Conservation (phyloP, 2,113 vertebrate species). For the Eudyptes chrysolophus region DNA sequence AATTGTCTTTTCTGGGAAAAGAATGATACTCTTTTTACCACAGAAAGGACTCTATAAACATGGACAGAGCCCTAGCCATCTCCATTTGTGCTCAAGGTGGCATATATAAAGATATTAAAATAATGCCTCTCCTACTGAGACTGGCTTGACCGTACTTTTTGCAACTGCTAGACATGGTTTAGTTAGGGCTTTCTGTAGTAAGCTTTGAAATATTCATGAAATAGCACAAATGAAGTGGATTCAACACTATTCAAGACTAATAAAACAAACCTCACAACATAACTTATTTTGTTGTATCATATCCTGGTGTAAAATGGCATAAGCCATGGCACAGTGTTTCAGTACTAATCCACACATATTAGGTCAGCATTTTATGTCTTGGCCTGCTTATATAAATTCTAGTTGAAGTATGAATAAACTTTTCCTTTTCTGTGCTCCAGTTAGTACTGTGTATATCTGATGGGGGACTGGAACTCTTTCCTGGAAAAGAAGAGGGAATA, state of each 20-base stretch:
- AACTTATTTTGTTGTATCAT: not conserved
- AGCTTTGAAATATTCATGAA: not conserved
- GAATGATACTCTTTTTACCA: not conserved
- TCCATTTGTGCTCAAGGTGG: not conserved
- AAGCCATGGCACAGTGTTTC: not conserved
- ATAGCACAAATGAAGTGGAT: not conserved
- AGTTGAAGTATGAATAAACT: slow-evolving; percentile 34
- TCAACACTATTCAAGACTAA: not conserved
- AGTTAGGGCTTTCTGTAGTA: not conserved
- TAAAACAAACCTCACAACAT: not conserved
- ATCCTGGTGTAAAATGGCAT: not conserved
- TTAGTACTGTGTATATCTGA: slow-evolving; percentile 22
- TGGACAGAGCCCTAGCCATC: not conserved
- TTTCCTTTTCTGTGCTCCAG: slow-evolving; percentile 36
- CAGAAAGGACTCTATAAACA: not conserved
- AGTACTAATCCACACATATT: not conserved
- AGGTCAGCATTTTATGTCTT: slow-evolving; percentile 20
- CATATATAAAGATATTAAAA: not conserved
- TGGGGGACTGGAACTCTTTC: not conserved
- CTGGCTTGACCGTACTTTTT: not conserved
- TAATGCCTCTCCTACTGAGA: not conserved
- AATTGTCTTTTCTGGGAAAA: not conserved
- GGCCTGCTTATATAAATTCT: not conserved
- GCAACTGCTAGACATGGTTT: not conserved
- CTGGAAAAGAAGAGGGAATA: slow-evolving; percentile 21